Conservation (phyloP, 2,797 vertebrate species). For the Benthosema pterotum region DNA sequence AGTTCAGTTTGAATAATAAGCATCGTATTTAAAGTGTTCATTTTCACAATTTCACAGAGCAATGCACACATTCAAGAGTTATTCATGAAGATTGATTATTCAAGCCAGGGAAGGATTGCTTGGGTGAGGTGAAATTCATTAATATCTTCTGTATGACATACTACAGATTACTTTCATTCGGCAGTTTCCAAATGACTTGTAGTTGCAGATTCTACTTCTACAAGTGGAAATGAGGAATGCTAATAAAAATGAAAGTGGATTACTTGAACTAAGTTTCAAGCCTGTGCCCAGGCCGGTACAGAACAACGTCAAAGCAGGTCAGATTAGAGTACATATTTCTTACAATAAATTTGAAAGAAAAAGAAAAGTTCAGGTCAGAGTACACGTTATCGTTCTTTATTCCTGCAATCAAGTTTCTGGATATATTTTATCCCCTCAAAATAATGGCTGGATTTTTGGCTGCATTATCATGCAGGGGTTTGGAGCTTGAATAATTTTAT, state of each 20-base stretch:
- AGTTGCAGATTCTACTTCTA: no score
- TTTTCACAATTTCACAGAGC: slow-evolving; percentile 74
- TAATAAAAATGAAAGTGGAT: no score
- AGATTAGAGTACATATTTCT: no score
- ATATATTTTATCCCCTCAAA: not conserved
- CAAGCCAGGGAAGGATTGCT: slow-evolving; percentile 76
- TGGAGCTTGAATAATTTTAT: not conserved
- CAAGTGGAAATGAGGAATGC: no score
- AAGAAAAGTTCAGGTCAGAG: no score
- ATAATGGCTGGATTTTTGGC: not conserved
- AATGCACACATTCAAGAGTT: slow-evolving; percentile 77
- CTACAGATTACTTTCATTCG: not conserved
- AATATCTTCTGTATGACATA: slow-evolving; percentile 36
- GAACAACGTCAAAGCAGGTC: no score
- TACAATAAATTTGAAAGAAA: no score
- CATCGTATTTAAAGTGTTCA: slow-evolving; percentile 22
- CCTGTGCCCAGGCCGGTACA: no score
- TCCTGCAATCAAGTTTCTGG: no score
- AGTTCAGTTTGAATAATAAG: slow-evolving; percentile 1
- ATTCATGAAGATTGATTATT: slow-evolving; percentile 84
- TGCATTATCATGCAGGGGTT: not conserved
- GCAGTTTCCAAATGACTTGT: no score
- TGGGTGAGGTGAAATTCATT: slow-evolving; percentile 73
- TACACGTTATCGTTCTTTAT: not conserved
- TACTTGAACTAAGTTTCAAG: no score